Conservation (phyloP, 2,797 vertebrate genomes). For the Liparis tanakae region DNA sequence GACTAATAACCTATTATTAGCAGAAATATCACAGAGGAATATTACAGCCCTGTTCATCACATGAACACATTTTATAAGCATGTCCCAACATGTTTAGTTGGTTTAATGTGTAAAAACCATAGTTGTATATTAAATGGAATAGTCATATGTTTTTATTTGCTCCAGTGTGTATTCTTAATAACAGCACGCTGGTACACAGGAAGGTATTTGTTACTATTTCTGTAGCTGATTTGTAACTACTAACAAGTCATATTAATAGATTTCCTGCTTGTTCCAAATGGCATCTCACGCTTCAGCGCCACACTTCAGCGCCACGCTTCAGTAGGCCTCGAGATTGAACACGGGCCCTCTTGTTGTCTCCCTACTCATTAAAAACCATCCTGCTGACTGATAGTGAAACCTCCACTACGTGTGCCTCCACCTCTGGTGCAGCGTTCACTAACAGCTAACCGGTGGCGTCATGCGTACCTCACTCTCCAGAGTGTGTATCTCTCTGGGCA, state of each 20-base stretch:
- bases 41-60: neutral
- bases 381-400: constrained; percentile 54
- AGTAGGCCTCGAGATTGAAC: constrained; percentile 32
- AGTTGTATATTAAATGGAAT: neutral
- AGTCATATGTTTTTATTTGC: neutral
- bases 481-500: constrained; percentile 96
- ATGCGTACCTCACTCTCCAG: constrained; percentile 94
- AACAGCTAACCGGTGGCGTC: constrained; percentile 13
- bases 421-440: constrained; percentile 25
- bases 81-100: constrained; percentile 2
- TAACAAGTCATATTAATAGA: constrained; percentile 1
- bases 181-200: neutral
- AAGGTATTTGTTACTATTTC: neutral
- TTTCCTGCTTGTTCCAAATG: constrained; percentile 3
- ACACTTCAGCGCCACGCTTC: constrained; percentile 35
- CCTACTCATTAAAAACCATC: constrained; percentile 51
- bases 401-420: constrained; percentile 34
- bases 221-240: neutral
- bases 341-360: constrained; percentile 49
- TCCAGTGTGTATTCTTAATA: neutral
- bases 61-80: neutral
- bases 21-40: neutral
- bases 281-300: neutral
- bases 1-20: neutral
- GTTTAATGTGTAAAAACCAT: neutral